Conservation (phyloP, 2,888 invertebrate genomes). For the Drosophila mayaguana region DNA sequence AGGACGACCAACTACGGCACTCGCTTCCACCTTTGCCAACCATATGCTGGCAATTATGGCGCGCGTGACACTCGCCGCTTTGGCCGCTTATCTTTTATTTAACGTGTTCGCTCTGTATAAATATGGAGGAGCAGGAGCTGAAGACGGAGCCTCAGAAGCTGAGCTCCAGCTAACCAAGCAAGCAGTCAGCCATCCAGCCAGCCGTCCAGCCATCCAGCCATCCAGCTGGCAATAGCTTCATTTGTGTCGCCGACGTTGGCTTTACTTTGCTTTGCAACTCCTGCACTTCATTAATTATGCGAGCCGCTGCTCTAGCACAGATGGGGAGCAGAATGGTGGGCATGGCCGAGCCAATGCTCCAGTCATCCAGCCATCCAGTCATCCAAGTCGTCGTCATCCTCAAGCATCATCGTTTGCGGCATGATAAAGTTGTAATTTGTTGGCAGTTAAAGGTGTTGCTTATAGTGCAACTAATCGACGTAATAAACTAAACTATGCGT, state of each 20-base stretch:
- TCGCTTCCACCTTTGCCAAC: slow-evolving; percentile 1
- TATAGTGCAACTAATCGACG: slow-evolving; percentile 80
- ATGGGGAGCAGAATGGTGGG: slow-evolving; percentile 66
- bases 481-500: slow-evolving; percentile 79
- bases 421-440: slow-evolving; percentile 81
- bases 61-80: slow-evolving; percentile 72
- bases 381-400: slow-evolving; percentile 2
- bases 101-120: slow-evolving; percentile 78
- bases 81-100: slow-evolving; percentile 76
- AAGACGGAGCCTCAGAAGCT: slow-evolving; percentile 33
- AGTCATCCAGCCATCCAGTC: slow-evolving; percentile 11
- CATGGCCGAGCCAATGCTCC: slow-evolving; percentile 39
- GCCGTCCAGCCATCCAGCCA: slow-evolving; percentile 3
- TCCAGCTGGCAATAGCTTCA: slow-evolving; percentile 71
- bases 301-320: slow-evolving; percentile 40
- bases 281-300: slow-evolving; percentile 80
- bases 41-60: slow-evolving; percentile 53
- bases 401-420: slow-evolving; percentile 69
- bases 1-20: neutral
- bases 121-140: slow-evolving; percentile 66
- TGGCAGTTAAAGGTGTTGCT: slow-evolving; percentile 81
- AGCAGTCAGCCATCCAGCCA: neutral
- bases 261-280: slow-evolving; percentile 50
- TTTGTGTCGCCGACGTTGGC: slow-evolving; percentile 57
- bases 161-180: slow-evolving; percentile 3